These are phyloP conservation scores for Pterostichus madidus DNA, from an alignment of 2,888 invertebrate species.

Conservation along the genomic window DNA sequence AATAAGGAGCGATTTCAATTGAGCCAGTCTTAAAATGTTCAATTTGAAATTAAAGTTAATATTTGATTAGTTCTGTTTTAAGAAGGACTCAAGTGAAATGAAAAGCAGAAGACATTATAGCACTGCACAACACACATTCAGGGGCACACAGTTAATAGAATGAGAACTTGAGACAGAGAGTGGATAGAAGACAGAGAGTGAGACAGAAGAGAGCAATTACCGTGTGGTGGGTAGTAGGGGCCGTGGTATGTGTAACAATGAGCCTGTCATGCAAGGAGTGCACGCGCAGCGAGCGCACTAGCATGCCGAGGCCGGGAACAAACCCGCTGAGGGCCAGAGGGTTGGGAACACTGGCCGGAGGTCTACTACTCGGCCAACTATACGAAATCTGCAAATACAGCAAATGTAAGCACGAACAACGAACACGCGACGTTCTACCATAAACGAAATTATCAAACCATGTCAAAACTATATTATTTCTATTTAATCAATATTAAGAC, in stretches of 20 bases:
- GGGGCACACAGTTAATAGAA: not conserved
- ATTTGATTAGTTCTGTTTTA: not conserved
- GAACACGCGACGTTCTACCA: conserved; percentile 38
- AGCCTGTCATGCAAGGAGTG: conserved; percentile 76
- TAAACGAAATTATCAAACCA: conserved; percentile 2
- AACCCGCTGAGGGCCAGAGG: conserved; percentile 68
- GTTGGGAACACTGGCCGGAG: conserved; percentile 68
- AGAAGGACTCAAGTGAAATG: conserved; percentile 43
- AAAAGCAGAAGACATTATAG: conserved; percentile 16
- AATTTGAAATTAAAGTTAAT: not conserved
- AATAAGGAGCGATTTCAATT: conserved; percentile 8
- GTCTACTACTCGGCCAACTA: conserved; percentile 79
- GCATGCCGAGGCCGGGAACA: conserved; percentile 73
- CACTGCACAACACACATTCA: conserved; percentile 6
- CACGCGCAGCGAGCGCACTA: conserved; percentile 75
- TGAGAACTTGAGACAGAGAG: conserved; percentile 34
- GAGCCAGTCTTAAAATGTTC: not conserved
- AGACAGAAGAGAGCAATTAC: conserved; percentile 73
- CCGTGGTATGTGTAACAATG: conserved; percentile 73
- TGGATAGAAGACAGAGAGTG: conserved; percentile 68
- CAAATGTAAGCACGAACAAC: conserved; percentile 51
- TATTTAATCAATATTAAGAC: too few species aligned
- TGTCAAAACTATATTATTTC: not conserved
- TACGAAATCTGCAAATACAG: conserved; percentile 78
- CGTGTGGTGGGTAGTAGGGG: conserved; percentile 72